Conservation (phyloP, 2,797 vertebrate species). For the Champsocephalus esox region DNA sequence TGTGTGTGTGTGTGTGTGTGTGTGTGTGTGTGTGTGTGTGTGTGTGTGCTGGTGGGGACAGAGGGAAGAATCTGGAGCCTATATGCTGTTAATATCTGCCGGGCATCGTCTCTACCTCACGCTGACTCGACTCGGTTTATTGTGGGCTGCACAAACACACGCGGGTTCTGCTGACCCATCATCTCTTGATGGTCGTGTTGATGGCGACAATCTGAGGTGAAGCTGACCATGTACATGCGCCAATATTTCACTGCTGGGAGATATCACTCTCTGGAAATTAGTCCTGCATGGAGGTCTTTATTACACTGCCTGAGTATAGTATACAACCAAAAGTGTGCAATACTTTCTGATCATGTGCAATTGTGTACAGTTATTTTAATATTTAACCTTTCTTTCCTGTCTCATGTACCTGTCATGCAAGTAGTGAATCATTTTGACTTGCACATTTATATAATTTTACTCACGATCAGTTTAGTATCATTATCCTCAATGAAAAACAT, state of each 20-base stretch:
- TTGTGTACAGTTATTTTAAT: too few relatives aligned
- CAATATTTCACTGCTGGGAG: constrained; percentile 19
- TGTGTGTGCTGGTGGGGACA: constrained; percentile 20
- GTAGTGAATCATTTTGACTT: too few relatives aligned
- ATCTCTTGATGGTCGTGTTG: constrained; percentile 38
- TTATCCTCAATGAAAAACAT: too few relatives aligned
- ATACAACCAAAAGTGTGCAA: too few relatives aligned
- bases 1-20: constrained; percentile 25
- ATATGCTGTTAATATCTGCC: constrained; percentile 66
- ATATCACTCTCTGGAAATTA: constrained; percentile 11
- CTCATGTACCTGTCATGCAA: too few relatives aligned
- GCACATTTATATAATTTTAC: too few relatives aligned
- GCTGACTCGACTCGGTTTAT: constrained; percentile 67
- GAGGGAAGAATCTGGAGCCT: constrained; percentile 43
- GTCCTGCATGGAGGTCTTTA: neutral
- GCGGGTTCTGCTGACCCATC: constrained; percentile 54
- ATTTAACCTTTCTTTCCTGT: too few relatives aligned
- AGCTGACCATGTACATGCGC: constrained; percentile 18
- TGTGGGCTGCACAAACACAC: constrained; percentile 44
- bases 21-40: constrained; percentile 21
- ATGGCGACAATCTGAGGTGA: constrained; percentile 37
- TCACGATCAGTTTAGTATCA: too few relatives aligned
- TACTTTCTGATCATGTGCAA: too few relatives aligned
- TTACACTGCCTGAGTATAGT: too few relatives aligned
- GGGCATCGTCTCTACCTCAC: constrained; percentile 50